These are phyloP conservation scores for Phylloscopus trochiloides DNA, from an alignment of 2,113 vertebrate species.

Conservation along the genomic window DNA sequence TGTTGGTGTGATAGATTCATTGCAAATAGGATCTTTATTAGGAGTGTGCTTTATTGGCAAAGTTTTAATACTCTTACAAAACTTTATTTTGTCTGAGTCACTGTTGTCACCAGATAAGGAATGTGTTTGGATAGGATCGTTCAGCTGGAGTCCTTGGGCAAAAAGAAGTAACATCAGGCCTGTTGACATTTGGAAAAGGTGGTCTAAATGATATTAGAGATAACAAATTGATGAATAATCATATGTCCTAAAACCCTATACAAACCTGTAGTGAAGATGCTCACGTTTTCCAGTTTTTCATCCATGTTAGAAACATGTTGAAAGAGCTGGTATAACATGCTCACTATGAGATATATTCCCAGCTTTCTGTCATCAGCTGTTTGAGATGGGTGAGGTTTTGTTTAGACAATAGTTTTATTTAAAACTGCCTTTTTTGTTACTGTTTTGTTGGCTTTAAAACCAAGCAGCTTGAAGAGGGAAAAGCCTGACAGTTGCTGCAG, in stretches of 20 bases:
- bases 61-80: slow-evolving; percentile 2
- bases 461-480: not conserved
- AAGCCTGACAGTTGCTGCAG: not conserved
- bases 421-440: not conserved
- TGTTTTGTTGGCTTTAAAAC: not conserved
- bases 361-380: not conserved
- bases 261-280: not conserved
- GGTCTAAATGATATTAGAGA: not conserved
- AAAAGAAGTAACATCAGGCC: not conserved
- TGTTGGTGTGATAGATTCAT: not conserved
- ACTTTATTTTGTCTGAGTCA: slow-evolving; percentile 66
- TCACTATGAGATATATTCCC: not conserved
- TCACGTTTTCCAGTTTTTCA: not conserved
- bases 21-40: not conserved
- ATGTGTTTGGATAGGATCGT: slow-evolving; percentile 11
- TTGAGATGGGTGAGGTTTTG: not conserved
- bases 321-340: not conserved
- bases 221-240: slow-evolving; percentile 1
- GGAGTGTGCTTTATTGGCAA: not conserved
- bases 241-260: not conserved
- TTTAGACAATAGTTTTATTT: not conserved
- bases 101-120: slow-evolving; percentile 28
- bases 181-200: not conserved
- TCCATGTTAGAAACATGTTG: not conserved
- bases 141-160: not conserved